Evolutionary conservation across 2,113 vertebrate genomes (phyloP).

Genomic region (Pandion haliaetus): DNA sequence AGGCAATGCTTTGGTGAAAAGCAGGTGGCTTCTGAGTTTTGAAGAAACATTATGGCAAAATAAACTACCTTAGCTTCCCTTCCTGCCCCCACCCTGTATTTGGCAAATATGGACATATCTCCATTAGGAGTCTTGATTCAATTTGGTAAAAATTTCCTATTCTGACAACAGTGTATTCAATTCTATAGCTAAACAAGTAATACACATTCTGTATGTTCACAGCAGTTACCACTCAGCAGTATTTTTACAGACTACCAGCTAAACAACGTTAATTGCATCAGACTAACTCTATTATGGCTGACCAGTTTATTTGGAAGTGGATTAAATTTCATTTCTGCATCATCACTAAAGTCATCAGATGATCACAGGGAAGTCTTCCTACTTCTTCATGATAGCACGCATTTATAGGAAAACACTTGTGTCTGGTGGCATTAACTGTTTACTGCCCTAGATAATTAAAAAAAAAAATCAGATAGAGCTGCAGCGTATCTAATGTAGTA

Average conservation of each 20-base stretch:
- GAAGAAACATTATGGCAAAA: neutral
- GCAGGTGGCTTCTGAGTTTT: neutral
- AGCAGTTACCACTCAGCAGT: neutral
- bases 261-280: neutral
- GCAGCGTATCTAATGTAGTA: neutral
- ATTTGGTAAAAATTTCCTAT: neutral
- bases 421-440: no score
- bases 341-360: neutral
- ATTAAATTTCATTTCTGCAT: conserved; percentile 32
- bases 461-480: neutral
- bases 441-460: no score
- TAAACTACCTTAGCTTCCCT: neutral
- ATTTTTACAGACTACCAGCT: neutral
- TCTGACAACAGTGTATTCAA: neutral
- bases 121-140: neutral
- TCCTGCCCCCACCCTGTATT: neutral
- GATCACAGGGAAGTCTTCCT: neutral
- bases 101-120: neutral
- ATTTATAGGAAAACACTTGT: neutral
- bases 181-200: neutral
- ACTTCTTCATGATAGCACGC: neutral
- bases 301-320: conserved; percentile 3
- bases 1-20: neutral
- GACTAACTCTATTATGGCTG: neutral
- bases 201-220: fast-evolving